Base-by-base conservation (phyloP, 1,140 invertebrate species). In the Nilaparvata lugens region DNA sequence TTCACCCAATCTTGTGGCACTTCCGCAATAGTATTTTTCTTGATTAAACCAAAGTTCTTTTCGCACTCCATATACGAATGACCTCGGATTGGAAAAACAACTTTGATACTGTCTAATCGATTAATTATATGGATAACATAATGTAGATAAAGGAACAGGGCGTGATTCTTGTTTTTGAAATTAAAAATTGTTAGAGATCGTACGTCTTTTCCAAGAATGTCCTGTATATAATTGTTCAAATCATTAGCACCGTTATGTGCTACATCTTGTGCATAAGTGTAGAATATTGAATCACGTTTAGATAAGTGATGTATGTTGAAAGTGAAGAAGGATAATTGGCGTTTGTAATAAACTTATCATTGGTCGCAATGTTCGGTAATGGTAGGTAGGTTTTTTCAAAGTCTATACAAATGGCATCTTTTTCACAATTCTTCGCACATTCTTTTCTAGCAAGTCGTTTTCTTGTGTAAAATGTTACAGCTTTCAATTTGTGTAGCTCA, bases 121-220 rank as follows among this genome's bases (percentile, higher is more conserved):
- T 56, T 55, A n/a, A 14, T 28, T 42, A 35, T 45, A 58, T 65
- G 63, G 28, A 66, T 59, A 14, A 65, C 16, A 59, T 66, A 64
- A 40, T 64, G 63, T 13, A 66, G 11, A 18, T 57, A 59, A 48
- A 48, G 24, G 45, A 64, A 42, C 5, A 65, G 6, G 11, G 48
- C 54, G n/a, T 43, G 25, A 51, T 58, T 58, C 42, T 58, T 58
- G 43, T 58, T 58, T 21, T 58, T 51, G 5, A 6, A 14, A 16
- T 45, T 40, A 24, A 43, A 58, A 45, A 51, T 35, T 35, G 16
- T 24, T 14, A 7, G 42, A 40, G 19, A 58, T 51, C 11, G 42
- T 23, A 48, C 42, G 25, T 40, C 58, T 31, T 48, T n/a, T 18
- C 24, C 43, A 18, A 48, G 58, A 38, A 56, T 52, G 1, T 23